A percentile compares a stretch with the other conserved stretches of the same genome.
Conservation (phyloP, 2,888 invertebrate genomes). For the Hyposoter didymator region DNA sequence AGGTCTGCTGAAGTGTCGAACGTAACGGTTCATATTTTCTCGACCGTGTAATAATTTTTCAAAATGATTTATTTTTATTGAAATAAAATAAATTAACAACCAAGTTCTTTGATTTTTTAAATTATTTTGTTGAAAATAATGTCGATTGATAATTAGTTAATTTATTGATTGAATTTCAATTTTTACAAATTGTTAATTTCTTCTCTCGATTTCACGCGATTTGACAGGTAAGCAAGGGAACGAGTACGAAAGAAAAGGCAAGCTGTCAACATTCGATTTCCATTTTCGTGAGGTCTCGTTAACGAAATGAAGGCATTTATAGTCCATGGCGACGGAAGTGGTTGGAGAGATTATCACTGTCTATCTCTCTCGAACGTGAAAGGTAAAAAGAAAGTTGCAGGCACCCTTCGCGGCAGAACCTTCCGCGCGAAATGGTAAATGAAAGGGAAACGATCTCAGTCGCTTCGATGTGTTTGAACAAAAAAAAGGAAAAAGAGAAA, state of each 20-base stretch:
- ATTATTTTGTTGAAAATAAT: too few species aligned
- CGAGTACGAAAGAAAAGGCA: background rate
- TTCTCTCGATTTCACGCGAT: background rate
- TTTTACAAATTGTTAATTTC: background rate
- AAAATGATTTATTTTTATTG: too few species aligned
- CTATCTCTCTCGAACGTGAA: slow-evolving; percentile 46
- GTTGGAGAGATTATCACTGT: slow-evolving; percentile 33
- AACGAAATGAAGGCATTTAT: slow-evolving; percentile 28
- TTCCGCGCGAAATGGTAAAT: slow-evolving; percentile 31
- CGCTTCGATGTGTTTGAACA: background rate
- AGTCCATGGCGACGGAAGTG: background rate
- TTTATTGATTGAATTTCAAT: background rate
- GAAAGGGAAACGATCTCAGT: slow-evolving; percentile 32
- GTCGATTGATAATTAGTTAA: too few species aligned
- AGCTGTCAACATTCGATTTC: slow-evolving; percentile 39
- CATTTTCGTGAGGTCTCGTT: slow-evolving; percentile 20
- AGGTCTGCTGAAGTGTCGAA: background rate
- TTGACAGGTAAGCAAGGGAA: too few species aligned
- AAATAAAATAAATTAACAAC: too few species aligned
- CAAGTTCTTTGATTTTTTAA: too few species aligned
- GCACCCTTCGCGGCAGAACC: slow-evolving; percentile 45
- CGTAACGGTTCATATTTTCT: background rate
- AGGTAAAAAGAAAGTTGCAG: slow-evolving; percentile 41
- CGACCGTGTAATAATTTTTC: background rate
- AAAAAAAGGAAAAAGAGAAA: background rate